Conservation (phyloP, 1,140 invertebrate species). For the Hylaeus volcanicus region DNA sequence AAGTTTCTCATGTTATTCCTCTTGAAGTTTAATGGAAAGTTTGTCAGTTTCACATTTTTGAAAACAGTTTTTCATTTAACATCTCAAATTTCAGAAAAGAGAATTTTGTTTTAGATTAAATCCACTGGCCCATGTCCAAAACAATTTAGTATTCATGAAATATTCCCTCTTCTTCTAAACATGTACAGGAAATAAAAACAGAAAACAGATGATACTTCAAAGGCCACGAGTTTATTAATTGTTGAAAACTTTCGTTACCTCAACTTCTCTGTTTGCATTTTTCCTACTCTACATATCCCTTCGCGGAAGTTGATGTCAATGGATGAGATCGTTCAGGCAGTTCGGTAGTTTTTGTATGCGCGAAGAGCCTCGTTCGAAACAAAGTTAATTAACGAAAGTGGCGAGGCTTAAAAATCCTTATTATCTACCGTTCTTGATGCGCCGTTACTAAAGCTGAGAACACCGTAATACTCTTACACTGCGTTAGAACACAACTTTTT, state of each 20-base stretch:
- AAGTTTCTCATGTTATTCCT: no score
- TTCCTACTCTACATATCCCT: background rate
- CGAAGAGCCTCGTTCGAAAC: no score
- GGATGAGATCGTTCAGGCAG: no score
- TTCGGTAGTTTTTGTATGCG: background rate
- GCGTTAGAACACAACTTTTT: slow-evolving; percentile 17
- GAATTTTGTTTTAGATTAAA: no score
- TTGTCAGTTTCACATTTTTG: no score
- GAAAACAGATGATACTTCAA: background rate
- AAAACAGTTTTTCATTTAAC: no score
- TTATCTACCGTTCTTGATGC: background rate
- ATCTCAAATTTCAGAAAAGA: no score
- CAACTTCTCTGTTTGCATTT: background rate
- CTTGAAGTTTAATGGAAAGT: no score
- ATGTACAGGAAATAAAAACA: no score
- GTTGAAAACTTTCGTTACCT: background rate
- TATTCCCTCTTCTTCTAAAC: no score
- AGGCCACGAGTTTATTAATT: background rate
- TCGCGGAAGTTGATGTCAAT: background rate
- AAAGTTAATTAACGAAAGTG: slow-evolving; percentile 26
- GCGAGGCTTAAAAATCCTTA: slow-evolving; percentile 1
- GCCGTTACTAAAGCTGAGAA: slow-evolving; percentile 12
- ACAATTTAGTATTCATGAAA: no score
- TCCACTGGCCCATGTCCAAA: no score
- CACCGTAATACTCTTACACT: slow-evolving; percentile 12